These are phyloP conservation scores for Polypedilum pembai DNA, from an alignment of 1,140 invertebrate species.

Conservation along the genomic window DNA sequence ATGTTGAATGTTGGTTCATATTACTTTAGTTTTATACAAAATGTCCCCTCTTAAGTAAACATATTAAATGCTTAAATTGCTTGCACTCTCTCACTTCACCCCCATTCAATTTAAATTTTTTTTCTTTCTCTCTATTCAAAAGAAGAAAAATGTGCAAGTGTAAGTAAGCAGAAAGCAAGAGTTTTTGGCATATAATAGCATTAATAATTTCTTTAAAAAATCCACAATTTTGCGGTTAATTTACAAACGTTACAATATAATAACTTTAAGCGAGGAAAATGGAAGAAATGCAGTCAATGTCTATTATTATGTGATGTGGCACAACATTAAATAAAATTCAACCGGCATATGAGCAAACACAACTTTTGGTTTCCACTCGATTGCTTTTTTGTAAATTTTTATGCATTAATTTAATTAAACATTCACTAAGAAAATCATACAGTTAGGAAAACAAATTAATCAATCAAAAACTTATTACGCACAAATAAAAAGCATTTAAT, in stretches of 20 bases:
- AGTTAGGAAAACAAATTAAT: too few species aligned
- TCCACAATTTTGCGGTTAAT: not conserved
- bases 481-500: too few species aligned
- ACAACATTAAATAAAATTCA: too few species aligned
- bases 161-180: not conserved
- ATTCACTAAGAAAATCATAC: too few species aligned
- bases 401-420: too few species aligned
- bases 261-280: too few species aligned
- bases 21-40: conserved; percentile 20
- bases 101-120: conserved; percentile 16
- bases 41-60: not conserved
- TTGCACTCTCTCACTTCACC: not conserved
- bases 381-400: too few species aligned
- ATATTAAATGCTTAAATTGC: not conserved
- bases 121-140: not conserved
- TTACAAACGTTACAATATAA: not conserved
- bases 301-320: too few species aligned
- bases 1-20: not conserved
- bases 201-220: conserved; percentile 1
- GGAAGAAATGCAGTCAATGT: too few species aligned
- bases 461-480: too few species aligned
- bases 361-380: too few species aligned
- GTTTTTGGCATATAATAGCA: not conserved
- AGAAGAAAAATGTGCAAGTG: not conserved
- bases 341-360: too few species aligned